Base-by-base conservation (phyloP, 35 echinoderm and acorn worm species). In the Stichopus chloronotus region DNA sequence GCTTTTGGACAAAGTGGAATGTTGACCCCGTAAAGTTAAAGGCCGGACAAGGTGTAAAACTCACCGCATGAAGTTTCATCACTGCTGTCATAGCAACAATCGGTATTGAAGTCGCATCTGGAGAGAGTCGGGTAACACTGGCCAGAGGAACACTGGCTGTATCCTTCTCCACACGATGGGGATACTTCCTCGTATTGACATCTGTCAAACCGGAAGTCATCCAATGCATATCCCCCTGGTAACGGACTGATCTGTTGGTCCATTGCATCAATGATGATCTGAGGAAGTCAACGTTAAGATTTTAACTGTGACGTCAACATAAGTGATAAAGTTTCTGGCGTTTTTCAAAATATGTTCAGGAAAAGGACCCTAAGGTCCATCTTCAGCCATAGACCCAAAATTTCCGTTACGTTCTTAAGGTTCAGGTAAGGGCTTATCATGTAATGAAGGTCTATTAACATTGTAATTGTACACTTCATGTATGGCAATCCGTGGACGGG, bases 181-280 rank as follows among this genome's bases (percentile, higher is more conserved):
- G 52, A 58, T 9, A 5, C 21, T n/a, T 43, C 25, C 53, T 55
- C 25, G 78, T 92, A 93, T 4, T 79, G 81, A 93, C 92, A 93
- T n/a, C 43, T 85, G 20, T 85, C 83, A 78, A 93, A 93, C 16
- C 81, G 9, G 30, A 93, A 23, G 52, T 93, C 92, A 87, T 93
- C 92, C 57, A 93, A 30, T 19, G 92, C 92, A 57, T 76, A 85
- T 57, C 83, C 92, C 53, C 80, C 81, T 5, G 92, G 80, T 55
- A 68, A 30, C 13, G 91, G 76, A 16, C 57, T 52, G 6, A 52
- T 58, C 61, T 82, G 91, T 54, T 77, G 78, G 24, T 92, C 53
- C 7, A 78, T 16, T 4, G 91, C 91, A 92, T 92, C 79, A 8
- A 92, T 43, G 19, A 82, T 82, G 16, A 92, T 92, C 91, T 92